Evolutionary conservation across 2,797 vertebrate genomes (phyloP).

Genomic region (Hafferia zeledoni): DNA sequence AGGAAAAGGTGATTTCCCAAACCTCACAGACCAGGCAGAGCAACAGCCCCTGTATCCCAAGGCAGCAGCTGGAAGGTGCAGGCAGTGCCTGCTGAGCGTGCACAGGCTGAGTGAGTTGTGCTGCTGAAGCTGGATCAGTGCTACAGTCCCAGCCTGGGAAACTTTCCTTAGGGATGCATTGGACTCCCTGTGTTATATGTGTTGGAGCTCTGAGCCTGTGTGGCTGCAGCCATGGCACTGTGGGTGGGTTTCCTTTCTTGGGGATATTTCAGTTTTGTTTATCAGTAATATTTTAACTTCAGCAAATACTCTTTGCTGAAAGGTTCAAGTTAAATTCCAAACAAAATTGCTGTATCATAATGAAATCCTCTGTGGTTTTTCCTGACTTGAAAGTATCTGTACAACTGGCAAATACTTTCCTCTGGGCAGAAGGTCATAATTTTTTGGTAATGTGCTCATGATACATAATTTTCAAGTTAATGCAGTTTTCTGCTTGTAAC

Average conservation of each 20-base stretch:
- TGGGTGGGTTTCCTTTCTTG: background rate
- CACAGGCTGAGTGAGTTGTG: background rate
- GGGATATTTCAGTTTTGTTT: background rate
- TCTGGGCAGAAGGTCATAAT: background rate
- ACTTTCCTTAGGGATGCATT: background rate
- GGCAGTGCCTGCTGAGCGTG: background rate
- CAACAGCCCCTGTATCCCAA: background rate
- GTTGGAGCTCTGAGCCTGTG: background rate
- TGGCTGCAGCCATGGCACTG: background rate
- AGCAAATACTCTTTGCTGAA: background rate
- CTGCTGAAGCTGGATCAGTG: background rate
- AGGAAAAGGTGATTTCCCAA: background rate
- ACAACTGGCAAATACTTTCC: background rate
- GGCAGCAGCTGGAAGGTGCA: background rate
- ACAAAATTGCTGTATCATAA: background rate
- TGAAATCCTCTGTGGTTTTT: background rate
- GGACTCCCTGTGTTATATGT: accelerated
- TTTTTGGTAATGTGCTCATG: background rate
- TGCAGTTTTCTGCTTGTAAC: background rate
- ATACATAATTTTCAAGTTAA: background rate
- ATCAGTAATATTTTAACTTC: background rate
- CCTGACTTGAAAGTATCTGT: background rate
- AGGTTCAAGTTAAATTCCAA: background rate
- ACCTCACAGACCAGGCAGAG: background rate
- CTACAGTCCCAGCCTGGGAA: background rate